Evolutionary conservation across 2,888 invertebrate species (phyloP), one percentile per base, ranked within the genome.

Genomic region (Tryphoninae sp.): DNA sequence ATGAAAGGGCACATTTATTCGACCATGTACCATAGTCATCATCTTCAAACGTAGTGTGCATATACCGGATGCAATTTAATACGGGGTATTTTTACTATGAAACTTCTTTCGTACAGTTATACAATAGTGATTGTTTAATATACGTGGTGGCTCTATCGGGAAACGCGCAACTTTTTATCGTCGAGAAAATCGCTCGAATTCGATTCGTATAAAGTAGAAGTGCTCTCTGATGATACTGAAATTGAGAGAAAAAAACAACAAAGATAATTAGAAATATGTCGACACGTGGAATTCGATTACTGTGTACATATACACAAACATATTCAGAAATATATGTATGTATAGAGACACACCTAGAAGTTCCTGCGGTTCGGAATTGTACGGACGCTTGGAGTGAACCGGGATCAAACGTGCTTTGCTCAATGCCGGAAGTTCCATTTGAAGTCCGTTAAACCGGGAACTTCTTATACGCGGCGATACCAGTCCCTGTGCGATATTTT

Each of bases 1-100:
- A 86, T 85, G 87, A 90, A 91, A 91, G 90, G 90, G 89, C 91
- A 91, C 91, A 90, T 90, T 91, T 73, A 88, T 87, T 89, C 89
- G 88, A 91, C 92, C 91, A 89, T 90, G 90, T 90, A 88, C 89
- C 88, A 86, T 89, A 89, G 90, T 89, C 90, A 89, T 88, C 87
- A 84, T 19, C 74, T 82, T 53, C 22, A 2, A 55, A 2, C 55
- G 55, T 19, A 55, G 22, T n/a, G n/a, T 84, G 4, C 33, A 33
- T 33, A 33, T 86, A 86, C 84, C 84, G 45, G 86, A 86, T 88
- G 83, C 88, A 87, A 13, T 45, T 45, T 9, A 45, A 45, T 45
- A 45, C 13, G 45, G 1, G 13, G 6, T 33, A 33, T 33, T 33
- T 33, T 33, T 33, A 33, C 33, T 45, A 9, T 45, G 45, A 13